Evolutionary conservation across 2,888 invertebrate species (phyloP).

Genomic region (Stenoptilia bipunctidactyla): DNA sequence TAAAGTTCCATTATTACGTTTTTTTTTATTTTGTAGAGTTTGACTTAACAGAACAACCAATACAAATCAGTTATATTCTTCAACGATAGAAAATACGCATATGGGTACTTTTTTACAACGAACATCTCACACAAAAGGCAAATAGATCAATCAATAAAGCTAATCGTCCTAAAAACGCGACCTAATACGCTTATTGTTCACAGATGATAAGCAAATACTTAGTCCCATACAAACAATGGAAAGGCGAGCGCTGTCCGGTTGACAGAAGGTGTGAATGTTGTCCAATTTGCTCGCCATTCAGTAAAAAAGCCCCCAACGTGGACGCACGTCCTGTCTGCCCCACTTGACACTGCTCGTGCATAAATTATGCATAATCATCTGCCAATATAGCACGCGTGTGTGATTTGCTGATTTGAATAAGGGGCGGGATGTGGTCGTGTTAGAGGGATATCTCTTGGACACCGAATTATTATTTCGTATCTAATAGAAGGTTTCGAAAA

Average conservation of each 20-base stretch:
- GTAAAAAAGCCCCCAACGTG: constrained; percentile 14
- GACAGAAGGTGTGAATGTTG: constrained; percentile 24
- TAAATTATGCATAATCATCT: constrained; percentile 68
- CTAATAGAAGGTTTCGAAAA: no score
- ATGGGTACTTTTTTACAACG: no score
- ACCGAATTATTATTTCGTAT: no score
- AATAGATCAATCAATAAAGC: constrained; percentile 7
- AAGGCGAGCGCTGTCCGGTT: not conserved
- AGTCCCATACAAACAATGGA: not conserved
- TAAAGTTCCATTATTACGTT: no score
- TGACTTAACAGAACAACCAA: no score
- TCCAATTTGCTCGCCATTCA: constrained; percentile 31
- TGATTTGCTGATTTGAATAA: no score
- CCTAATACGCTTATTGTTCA: constrained; percentile 9
- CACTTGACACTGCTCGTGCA: constrained; percentile 64
- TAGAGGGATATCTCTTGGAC: no score
- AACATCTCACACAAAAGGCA: no score
- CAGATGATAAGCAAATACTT: not conserved
- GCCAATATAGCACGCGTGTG: constrained; percentile 14
- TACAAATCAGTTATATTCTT: no score
- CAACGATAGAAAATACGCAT: no score
- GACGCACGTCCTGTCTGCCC: constrained; percentile 19
- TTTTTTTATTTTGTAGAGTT: no score
- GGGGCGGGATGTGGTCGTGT: no score
- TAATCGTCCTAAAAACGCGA: constrained; percentile 5